phyloP scores from a whole-genome alignment of 2,888 invertebrate species.

The Anaspis maculata region DNA sequence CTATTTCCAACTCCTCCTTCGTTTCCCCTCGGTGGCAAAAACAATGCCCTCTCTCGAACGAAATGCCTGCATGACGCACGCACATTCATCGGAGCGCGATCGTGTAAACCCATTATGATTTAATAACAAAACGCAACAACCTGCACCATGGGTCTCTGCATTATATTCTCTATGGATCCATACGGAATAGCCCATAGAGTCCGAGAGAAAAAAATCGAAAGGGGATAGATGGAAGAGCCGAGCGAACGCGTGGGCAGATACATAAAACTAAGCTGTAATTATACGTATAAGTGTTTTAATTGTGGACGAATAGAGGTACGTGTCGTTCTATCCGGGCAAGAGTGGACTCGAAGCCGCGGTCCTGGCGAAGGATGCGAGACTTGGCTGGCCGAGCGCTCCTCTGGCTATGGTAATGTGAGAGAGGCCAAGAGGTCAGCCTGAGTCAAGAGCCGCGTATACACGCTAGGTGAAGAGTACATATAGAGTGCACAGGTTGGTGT shows the following conservation, averaged over 20 bases:
- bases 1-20: too few relatives aligned
- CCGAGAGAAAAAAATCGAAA: conserved; percentile 19
- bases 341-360: conserved; percentile 9
- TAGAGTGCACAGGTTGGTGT: too few relatives aligned
- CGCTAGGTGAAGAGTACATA: conserved; percentile 35
- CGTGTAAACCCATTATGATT: conserved; percentile 26
- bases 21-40: too few relatives aligned
- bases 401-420: conserved; percentile 42
- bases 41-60: too few relatives aligned
- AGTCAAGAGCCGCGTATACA: conserved; percentile 41
- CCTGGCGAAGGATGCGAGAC: conserved; percentile 21
- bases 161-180: too few relatives aligned
- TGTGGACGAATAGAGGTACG: conserved; percentile 39
- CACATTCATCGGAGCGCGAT: conserved; percentile 17
- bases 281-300: conserved; percentile 43
- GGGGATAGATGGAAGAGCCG: conserved; percentile 27
- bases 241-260: conserved; percentile 37
- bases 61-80: too few relatives aligned
- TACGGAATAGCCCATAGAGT: background rate
- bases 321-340: conserved; percentile 33
- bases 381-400: conserved; percentile 33
- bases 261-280: conserved; percentile 41
- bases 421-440: conserved; percentile 41
- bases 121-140: conserved; percentile 23
- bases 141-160: too few relatives aligned